phyloP scores from a whole-genome alignment of 2,888 invertebrate genomes.

The Cabera pusaria region DNA sequence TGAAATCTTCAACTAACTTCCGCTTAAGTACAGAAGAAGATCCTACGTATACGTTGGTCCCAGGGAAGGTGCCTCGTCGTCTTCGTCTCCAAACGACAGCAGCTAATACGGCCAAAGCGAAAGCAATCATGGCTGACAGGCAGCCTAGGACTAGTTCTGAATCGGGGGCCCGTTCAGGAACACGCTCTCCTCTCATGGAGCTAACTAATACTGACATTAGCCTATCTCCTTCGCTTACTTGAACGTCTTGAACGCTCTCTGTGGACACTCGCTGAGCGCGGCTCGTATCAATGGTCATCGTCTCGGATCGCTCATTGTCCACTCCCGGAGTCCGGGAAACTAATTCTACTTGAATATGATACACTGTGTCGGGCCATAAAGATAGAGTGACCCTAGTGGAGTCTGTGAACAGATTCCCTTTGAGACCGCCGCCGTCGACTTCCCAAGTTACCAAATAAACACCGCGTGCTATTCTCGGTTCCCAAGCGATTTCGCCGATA shows the following conservation, averaged over 20 bases:
- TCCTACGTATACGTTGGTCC: constrained; percentile 84
- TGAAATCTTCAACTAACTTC: constrained; percentile 85
- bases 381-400: constrained; percentile 90
- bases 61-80: constrained; percentile 79
- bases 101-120: constrained; percentile 75
- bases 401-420: constrained; percentile 92
- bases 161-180: constrained; percentile 76
- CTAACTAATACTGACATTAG: constrained; percentile 85
- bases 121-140: constrained; percentile 80
- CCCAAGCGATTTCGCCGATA: constrained; percentile 89
- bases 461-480: constrained; percentile 85
- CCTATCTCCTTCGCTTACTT: constrained; percentile 82
- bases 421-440: constrained; percentile 91
- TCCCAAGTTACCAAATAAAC: constrained; percentile 93
- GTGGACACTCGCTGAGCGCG: constrained; percentile 86
- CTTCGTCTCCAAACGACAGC: constrained; percentile 83
- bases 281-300: constrained; percentile 86
- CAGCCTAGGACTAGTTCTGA: constrained; percentile 84
- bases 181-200: constrained; percentile 84
- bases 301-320: constrained; percentile 85
- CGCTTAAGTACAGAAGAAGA: constrained; percentile 84
- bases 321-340: constrained; percentile 85
- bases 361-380: constrained; percentile 91
- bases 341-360: constrained; percentile 90
- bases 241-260: constrained; percentile 85